Evolutionary conservation across 2,113 vertebrate genomes (phyloP).

Genomic region (Apeltes quadracus): DNA sequence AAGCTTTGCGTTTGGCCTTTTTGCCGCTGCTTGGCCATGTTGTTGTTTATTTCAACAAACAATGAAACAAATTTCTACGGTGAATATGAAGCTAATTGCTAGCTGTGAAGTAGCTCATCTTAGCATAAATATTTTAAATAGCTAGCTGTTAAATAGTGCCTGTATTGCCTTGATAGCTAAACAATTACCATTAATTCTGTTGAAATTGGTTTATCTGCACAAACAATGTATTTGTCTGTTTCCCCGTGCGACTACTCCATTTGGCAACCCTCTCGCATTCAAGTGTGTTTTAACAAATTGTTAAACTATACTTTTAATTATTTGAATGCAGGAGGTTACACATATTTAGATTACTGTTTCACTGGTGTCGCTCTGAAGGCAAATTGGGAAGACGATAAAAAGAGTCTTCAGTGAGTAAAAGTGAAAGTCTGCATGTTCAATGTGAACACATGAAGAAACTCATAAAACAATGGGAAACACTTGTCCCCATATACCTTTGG

Average conservation of each 20-base stretch:
- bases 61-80: neutral
- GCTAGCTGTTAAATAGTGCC: neutral
- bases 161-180: neutral
- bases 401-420: conserved; percentile 32
- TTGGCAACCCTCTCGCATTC: neutral
- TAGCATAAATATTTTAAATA: neutral
- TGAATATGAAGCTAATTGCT: neutral
- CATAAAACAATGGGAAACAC: conserved; percentile 65
- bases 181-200: neutral
- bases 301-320: neutral
- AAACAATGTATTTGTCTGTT: neutral
- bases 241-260: neutral
- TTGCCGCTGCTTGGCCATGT: too few species aligned
- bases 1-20: too few species aligned
- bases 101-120: neutral
- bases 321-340: neutral
- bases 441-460: conserved; percentile 41
- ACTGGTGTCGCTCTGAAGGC: neutral
- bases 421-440: conserved; percentile 46
- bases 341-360: neutral
- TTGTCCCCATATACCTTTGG: conserved; percentile 47
- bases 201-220: neutral
- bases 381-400: conserved; percentile 4
- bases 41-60: too few species aligned
- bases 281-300: neutral